Evolutionary conservation across 2,888 invertebrate species (phyloP), one percentile per base, ranked within the genome.

Genomic region (Drosophila ezoana): DNA sequence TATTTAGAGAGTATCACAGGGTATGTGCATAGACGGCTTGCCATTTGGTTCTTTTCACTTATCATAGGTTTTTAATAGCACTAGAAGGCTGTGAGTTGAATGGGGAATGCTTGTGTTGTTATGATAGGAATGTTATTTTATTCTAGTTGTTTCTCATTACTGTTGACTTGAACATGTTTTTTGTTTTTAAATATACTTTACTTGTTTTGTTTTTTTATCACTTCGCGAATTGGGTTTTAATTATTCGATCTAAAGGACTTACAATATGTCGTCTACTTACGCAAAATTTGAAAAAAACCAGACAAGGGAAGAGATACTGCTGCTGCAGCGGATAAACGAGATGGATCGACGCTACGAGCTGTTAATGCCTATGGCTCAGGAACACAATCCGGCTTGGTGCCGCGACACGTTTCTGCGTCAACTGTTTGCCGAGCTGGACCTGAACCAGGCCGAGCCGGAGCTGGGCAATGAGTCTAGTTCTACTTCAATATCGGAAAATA

Each of bases 401-500:
- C 79, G 75, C 11, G 79, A 78, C 60, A 45, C 52, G 38, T 79
- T 72, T 32, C 13, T 78, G 20, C 28, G 45, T 3, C 18, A 56
- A 9, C 4, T 74, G 2, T 72, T 74, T 23, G 43, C n/a, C 1
- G 58, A 68, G 11, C 9, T 78, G 13, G 18, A 68, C 8, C 0
- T 71, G 3, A 20, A 45, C 5, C 14, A 53, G 11, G 2, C 3
- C 1, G 3, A n/a, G 0, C 9, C 18, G 4, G 18, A 13, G 0
- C 16, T 13, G 1, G 41, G 11, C n/a, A 35, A 35, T 11, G 32
- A 3, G 16, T 4, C 16, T 11, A 28, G 28, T 28, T 28, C 28
- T 2, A 28, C 0, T 28, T 8, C 28, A 28, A 28, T 28, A 28
- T 28, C 45, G 10, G 16, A 16, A 2, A 32, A 13, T 3, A n/a